A percentile compares a stretch with the other conserved stretches of the same genome.
Conservation (phyloP, 2,888 invertebrate genomes). For the Helleia helle region DNA sequence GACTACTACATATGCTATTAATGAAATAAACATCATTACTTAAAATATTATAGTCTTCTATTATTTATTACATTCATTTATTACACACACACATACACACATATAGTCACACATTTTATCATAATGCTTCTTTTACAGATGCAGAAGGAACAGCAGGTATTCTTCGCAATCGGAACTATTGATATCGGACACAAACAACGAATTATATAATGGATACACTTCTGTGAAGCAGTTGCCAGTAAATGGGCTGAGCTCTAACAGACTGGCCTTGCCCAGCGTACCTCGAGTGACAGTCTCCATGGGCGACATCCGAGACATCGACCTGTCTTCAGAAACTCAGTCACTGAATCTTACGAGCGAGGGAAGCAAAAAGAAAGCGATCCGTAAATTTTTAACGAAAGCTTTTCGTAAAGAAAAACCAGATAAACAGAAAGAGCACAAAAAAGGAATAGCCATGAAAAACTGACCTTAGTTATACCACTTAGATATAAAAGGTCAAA, state of each 20-base stretch:
- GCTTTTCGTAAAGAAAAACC: slow-evolving; percentile 1
- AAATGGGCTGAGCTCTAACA: not conserved
- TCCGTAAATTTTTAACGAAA: not conserved
- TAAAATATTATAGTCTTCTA: no score
- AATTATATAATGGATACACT: slow-evolving; percentile 17
- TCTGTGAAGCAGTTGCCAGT: not conserved
- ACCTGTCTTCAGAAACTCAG: slow-evolving; percentile 23
- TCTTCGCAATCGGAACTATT: slow-evolving; percentile 28
- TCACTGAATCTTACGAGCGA: slow-evolving; percentile 28
- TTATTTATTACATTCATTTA: no score
- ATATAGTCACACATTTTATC: no score
- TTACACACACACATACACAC: no score
- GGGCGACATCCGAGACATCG: slow-evolving; percentile 17
- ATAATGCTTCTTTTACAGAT: no score
- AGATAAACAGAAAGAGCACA: not conserved
- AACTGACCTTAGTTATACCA: no score
- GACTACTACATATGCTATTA: no score
- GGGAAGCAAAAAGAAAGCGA: slow-evolving; percentile 20
- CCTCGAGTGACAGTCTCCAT: slow-evolving; percentile 25
- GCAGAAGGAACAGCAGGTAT: no score
- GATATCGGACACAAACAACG: no score
- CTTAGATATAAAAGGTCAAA: no score
- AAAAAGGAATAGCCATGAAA: not conserved
- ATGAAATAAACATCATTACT: no score
- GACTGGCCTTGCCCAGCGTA: slow-evolving; percentile 23